Conservation (phyloP, 2,797 vertebrate genomes). For the Acanthurus lineatus region DNA sequence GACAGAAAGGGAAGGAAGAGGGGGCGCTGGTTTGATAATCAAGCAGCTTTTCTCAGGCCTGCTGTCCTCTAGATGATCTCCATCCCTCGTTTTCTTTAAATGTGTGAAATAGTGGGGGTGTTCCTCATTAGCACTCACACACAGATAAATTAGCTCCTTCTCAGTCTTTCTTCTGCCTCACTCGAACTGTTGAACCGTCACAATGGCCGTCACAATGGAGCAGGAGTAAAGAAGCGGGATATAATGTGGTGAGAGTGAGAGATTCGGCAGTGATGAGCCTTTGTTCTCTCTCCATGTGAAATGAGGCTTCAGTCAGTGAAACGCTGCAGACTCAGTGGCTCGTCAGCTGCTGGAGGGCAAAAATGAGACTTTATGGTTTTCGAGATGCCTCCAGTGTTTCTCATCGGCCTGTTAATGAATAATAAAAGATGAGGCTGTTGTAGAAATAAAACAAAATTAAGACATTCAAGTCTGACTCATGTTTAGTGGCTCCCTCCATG, state of each 20-base stretch:
- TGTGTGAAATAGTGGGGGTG: not conserved
- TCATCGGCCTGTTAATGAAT: not conserved
- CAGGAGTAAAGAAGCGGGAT: not conserved
- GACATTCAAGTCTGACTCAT: not conserved
- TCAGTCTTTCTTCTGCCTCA: not conserved
- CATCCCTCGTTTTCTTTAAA: conserved; percentile 1
- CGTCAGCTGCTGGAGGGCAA: not conserved
- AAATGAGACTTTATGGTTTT: not conserved
- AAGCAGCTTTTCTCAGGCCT: conserved; percentile 45
- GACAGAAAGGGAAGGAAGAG: conserved; percentile 11
- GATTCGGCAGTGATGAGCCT: not conserved
- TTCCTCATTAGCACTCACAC: conserved; percentile 36
- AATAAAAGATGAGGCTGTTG: not conserved
- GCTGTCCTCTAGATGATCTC: conserved; percentile 64
- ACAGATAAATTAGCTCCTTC: conserved; percentile 38
- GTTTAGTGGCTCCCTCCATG: conserved; percentile 2
- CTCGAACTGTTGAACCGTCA: conserved; percentile 36
- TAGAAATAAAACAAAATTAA: not conserved
- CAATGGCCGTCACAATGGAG: not conserved
- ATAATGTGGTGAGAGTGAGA: not conserved
- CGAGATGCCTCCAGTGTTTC: conserved; percentile 4
- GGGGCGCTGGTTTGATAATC: conserved; percentile 39
- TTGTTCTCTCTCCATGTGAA: conserved; percentile 1
- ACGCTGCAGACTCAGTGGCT: not conserved
- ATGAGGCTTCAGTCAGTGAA: conserved; percentile 27